A percentile compares a stretch with the other conserved stretches of the same genome.
phyloP scores from a whole-genome alignment of 2,797 vertebrate genomes.

The Holocentrus rufus region DNA sequence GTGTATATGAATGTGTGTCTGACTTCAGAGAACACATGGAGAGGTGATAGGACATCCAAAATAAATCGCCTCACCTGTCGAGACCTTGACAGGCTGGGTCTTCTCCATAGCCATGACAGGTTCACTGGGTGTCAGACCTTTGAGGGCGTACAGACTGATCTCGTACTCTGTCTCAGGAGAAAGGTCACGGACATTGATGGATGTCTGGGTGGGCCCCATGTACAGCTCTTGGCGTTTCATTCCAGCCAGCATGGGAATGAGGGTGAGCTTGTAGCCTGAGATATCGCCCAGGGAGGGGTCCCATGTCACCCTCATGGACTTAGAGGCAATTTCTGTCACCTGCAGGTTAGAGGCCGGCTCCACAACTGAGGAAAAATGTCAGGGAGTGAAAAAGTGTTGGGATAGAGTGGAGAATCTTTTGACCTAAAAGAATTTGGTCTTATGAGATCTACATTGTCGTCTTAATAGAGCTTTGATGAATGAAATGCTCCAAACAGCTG shows the following conservation, averaged over 20 bases:
- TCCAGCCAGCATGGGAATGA: conserved; percentile 90
- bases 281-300: conserved; percentile 87
- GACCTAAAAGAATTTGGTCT: neutral
- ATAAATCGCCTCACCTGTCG: conserved; percentile 86
- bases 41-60: neutral
- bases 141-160: conserved; percentile 92
- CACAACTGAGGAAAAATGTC: conserved; percentile 82
- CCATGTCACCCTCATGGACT: conserved; percentile 94
- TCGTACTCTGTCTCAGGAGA: conserved; percentile 96
- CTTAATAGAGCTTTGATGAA: too few species aligned
- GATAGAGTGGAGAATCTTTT: neutral
- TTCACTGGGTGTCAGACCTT: conserved; percentile 92
- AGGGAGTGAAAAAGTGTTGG: conserved; percentile 1
- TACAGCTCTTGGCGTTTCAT: conserved; percentile 91
- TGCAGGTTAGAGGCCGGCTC: conserved; percentile 91
- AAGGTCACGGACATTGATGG: conserved; percentile 92
- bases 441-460: neutral
- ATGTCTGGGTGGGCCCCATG: conserved; percentile 87
- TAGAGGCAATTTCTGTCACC: conserved; percentile 92
- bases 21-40: neutral
- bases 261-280: conserved; percentile 93
- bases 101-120: conserved; percentile 90
- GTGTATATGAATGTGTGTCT: neutral
- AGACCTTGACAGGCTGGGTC: conserved; percentile 93
- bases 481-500: neutral